Evolutionary conservation across 2,113 vertebrate species (phyloP).

Genomic region (Myotis lucifugus): DNA sequence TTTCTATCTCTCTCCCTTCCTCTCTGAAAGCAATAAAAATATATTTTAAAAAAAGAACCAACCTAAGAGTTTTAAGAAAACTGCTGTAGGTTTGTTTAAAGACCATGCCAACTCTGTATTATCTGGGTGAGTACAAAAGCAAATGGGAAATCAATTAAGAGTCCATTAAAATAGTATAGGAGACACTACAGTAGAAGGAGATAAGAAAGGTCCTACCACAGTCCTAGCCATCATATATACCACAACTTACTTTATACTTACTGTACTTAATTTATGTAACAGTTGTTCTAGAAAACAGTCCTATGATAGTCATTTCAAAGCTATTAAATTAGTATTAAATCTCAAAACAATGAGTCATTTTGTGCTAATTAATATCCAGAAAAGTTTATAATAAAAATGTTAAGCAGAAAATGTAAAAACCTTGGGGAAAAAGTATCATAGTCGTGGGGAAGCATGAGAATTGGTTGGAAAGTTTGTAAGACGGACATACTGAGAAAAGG

Average conservation of each 20-base stretch:
- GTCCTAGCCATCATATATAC: too few relatives aligned
- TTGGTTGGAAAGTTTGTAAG: too few relatives aligned
- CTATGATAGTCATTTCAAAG: background rate
- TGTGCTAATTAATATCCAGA: background rate
- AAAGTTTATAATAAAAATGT: conserved; percentile 19
- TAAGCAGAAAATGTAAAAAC: conserved; percentile 47
- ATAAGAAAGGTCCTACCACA: background rate
- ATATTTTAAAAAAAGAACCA: background rate
- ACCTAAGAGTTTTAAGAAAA: background rate
- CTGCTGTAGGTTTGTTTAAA: background rate
- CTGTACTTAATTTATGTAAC: background rate
- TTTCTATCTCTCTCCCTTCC: too few relatives aligned
- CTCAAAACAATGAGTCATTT: background rate
- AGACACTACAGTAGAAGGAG: background rate
- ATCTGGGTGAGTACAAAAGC: background rate
- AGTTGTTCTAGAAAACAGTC: background rate
- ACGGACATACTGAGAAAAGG: too few relatives aligned
- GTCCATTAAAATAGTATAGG: background rate
- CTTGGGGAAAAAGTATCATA: background rate
- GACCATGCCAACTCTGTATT: background rate
- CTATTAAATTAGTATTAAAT: background rate
- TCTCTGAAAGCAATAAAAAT: too few relatives aligned
- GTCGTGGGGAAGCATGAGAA: background rate
- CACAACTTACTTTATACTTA: background rate
- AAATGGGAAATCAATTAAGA: background rate